Evolutionary conservation across 2,113 vertebrate species (phyloP), one percentile per base, ranked within the genome.

Genomic region (Tretioscincus oriximinensis): DNA sequence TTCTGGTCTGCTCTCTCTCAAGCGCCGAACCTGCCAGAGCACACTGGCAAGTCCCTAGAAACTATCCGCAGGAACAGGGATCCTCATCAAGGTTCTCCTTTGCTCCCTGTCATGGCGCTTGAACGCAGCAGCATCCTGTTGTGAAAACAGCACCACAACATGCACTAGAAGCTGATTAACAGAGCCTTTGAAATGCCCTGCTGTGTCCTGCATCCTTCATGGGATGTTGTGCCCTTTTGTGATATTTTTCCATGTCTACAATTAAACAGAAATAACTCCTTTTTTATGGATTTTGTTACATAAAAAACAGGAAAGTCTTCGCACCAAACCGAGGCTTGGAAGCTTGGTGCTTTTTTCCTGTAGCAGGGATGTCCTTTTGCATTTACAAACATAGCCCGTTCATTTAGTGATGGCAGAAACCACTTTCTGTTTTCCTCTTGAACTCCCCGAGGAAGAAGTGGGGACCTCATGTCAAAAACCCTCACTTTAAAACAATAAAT

Each of bases 401-500:
- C 26, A 20, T 24, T 76, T 73, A 81, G 79, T 77, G 85, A 89
- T 65, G 79, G 81, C 83, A 89, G 81, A 89, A 92, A 90, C 81
- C 92, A 86, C 86, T 92, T 93, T 64, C 18, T 4, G 81, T 85
- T 94, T 91, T 88, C 78, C 86, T 90, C 82, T 86, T 77, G 9
- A 82, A 86, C 78, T 94, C 94, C 92, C 90, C 51, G 24, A 87
- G 90, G 93, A 95, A 80, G 75, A 84, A 77, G 87, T 73, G 91
- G 90, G 93, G 91, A 94, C 92, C 91, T 95, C 92, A 92, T 95
- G 95, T 96, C 96, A 96, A 96, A 96, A 96, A 86, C 94, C 94
- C 90, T 95, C 94, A 94, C 94, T 96, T 95, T 95, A 90, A 91
- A 94, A 95, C 95, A 96, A 96, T 96, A 96, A 96, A 95, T 95